phyloP scores from a whole-genome alignment of 2,888 invertebrate species.

The Cheiracanthium punctorium region DNA sequence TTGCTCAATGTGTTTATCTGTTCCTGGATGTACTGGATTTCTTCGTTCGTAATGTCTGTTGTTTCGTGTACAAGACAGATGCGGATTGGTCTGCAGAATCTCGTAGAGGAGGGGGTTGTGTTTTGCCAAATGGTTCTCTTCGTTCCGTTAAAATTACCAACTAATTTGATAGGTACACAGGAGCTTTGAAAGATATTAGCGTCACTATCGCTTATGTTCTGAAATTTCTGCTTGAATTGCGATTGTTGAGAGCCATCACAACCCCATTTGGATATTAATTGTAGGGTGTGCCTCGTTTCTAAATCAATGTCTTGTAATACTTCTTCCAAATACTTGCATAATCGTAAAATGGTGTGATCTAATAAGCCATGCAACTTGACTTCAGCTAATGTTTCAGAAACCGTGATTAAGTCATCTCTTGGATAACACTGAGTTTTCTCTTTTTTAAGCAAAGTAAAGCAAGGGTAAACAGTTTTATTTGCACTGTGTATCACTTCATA shows the following conservation, averaged over 20 bases:
- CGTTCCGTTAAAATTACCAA: neutral
- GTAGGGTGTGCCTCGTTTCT: neutral
- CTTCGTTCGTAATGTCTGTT: slow-evolving; percentile 19
- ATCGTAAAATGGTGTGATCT: slow-evolving; percentile 5
- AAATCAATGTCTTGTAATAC: neutral
- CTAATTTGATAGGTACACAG: neutral
- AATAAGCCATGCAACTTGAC: neutral
- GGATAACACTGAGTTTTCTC: slow-evolving; percentile 8
- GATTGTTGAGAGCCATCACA: slow-evolving; percentile 32
- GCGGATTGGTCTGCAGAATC: slow-evolving; percentile 42
- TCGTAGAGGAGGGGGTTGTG: slow-evolving; percentile 9
- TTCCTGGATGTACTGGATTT: slow-evolving; percentile 14
- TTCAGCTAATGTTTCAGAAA: neutral
- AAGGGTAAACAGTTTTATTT: slow-evolving; percentile 14
- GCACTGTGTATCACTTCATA: slow-evolving; percentile 30
- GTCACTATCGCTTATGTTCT: slow-evolving; percentile 12
- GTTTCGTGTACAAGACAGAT: slow-evolving; percentile 31
- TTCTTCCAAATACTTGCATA: neutral
- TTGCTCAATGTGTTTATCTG: neutral
- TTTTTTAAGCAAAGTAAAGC: slow-evolving; percentile 12
- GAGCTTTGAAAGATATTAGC: slow-evolving; percentile 27
- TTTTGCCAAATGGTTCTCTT: slow-evolving; percentile 8
- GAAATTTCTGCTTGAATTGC: slow-evolving; percentile 41
- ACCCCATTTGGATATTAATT: slow-evolving; percentile 28
- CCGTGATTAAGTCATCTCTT: neutral